phyloP scores from a whole-genome alignment of 2,888 invertebrate species.

The Agrotis exclamationis region DNA sequence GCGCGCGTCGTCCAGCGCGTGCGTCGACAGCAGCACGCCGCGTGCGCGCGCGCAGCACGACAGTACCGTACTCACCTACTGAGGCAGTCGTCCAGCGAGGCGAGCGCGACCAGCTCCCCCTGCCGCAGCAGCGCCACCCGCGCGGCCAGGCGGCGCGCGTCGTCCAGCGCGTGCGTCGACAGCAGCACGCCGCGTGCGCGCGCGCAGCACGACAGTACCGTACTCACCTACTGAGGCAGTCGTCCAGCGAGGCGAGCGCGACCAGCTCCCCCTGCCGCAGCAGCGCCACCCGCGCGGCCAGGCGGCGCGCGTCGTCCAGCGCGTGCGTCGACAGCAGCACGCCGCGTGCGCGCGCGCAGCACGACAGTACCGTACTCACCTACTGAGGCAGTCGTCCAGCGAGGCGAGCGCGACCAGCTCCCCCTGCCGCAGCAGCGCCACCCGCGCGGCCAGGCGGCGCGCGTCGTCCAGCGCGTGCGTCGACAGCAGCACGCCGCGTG shows the following conservation, averaged over 20 bases:
- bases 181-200: conserved; percentile 92
- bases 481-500: conserved; percentile 91
- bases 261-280: conserved; percentile 90
- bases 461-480: conserved; percentile 93
- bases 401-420: conserved; percentile 90
- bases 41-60: conserved; percentile 86
- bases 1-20: conserved; percentile 91
- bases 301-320: conserved; percentile 87
- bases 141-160: conserved; percentile 83
- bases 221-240: conserved; percentile 91
- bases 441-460: conserved; percentile 85
- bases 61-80: conserved; percentile 91
- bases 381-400: conserved; percentile 87
- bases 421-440: conserved; percentile 91
- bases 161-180: conserved; percentile 92
- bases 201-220: conserved; percentile 85
- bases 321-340: conserved; percentile 93
- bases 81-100: conserved; percentile 85
- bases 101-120: conserved; percentile 91
- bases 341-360: conserved; percentile 88
- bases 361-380: conserved; percentile 90
- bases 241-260: conserved; percentile 87
- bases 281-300: conserved; percentile 91
- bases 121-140: conserved; percentile 92
- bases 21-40: conserved; percentile 93